Percentiles rank a stretch among this genome's conserved stretches.
phyloP scores from a whole-genome alignment of 1,140 invertebrate species.

The Leptestheria dahalacensis region DNA sequence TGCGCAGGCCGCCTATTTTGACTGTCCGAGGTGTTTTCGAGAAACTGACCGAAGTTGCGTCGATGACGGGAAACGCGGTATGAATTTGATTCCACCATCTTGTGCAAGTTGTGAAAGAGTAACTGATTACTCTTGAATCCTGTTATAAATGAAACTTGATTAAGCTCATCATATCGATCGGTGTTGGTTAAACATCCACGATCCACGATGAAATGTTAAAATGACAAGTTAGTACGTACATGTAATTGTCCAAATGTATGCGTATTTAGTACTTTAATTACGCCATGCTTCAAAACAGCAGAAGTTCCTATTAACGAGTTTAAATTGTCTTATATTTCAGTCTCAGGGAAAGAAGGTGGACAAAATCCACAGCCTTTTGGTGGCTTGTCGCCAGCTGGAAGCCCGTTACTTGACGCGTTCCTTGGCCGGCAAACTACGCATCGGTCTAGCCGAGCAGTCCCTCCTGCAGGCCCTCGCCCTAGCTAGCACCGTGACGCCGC shows the following conservation, averaged over 20 bases:
- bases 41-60: constrained; percentile 79
- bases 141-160: too few species aligned
- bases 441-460: constrained; percentile 93
- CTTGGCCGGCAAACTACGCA: constrained; percentile 82
- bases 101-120: too few species aligned
- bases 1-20: constrained; percentile 4
- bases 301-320: too few species aligned
- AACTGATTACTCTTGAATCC: too few species aligned
- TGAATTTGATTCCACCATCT: neutral
- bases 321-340: constrained; percentile 31
- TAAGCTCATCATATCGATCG: too few species aligned
- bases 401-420: constrained; percentile 84
- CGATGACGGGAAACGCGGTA: constrained; percentile 33
- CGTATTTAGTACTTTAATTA: constrained; percentile 5
- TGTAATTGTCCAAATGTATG: too few species aligned
- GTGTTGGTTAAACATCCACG: too few species aligned
- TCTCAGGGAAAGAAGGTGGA: constrained; percentile 75
- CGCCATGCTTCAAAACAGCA: too few species aligned
- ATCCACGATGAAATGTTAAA: too few species aligned
- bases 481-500: constrained; percentile 55
- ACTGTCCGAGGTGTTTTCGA: constrained; percentile 51
- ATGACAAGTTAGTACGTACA: neutral
- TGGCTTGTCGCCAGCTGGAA: constrained; percentile 80
- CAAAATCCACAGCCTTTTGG: constrained; percentile 80
- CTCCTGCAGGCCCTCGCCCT: constrained; percentile 79